Base-by-base conservation (phyloP, 53 echinoderm and acorn worm genomes). In the Arbacia lixula region DNA sequence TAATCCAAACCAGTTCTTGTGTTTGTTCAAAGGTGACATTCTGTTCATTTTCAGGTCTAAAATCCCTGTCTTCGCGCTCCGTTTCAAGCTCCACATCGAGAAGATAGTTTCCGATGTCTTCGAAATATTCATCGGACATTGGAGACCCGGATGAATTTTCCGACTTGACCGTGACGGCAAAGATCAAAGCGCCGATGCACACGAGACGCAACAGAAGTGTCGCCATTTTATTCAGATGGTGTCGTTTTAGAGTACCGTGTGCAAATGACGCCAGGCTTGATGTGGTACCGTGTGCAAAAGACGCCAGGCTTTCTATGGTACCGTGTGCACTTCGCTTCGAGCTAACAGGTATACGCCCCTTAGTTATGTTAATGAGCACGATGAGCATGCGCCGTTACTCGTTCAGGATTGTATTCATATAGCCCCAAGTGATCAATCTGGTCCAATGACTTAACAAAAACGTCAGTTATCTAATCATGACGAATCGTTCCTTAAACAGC, bases 21-120 rank as follows among this genome's bases (percentile, higher is more conserved):
- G 29, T 38, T 72, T 29, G 26, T 17, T 46, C 49, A 72, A 49
- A 72, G 17, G 72, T 49, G 1, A 72, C 12, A 30, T 43, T 72
- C 72, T 29, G 72, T 12, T 72, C 30, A 12, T 20, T 26, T 28
- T 49, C 19, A 3, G 37, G 2, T 12, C 1, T 6, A 29, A 49
- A 72, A 30, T 43, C 49, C 6, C 10, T 17, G 12, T 72, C 72
- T 17, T 50, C 72, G 11, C 49, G 41, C 50, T 29, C 16, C 5
- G 5, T 30, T 0, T 36, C 19, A 4, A 49, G 14, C 29, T 72
- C 72, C 5, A 16, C 72, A 0, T 72, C 72, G 42, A 72, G 41
- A 12, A 72, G 27, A 72, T 72, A 72, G 46, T 72, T 49, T 25
- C 72, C 72, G 26, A 72, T 72, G n/a, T 49, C 43, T 11, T 11